Percentiles rank a stretch among this genome's conserved stretches.
Conservation (phyloP, 2,113 vertebrate species). For the Octodon degus region DNA sequence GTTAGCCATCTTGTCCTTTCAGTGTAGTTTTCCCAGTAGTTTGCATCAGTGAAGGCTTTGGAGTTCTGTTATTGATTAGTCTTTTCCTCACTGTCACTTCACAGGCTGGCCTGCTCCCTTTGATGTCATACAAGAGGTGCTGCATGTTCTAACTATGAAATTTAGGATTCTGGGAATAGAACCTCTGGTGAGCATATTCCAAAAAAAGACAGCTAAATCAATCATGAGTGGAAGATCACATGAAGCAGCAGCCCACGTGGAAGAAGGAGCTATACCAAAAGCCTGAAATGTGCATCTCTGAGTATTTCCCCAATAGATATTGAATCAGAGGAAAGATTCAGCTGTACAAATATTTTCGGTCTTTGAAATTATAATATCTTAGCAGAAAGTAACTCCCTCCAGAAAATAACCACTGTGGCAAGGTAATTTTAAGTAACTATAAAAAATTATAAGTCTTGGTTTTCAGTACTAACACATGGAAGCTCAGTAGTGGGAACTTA, state of each 20-base stretch:
- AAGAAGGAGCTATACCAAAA: slow-evolving; percentile 68
- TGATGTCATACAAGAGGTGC: slow-evolving; percentile 67
- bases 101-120: slow-evolving; percentile 15
- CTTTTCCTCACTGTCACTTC: slow-evolving; percentile 63
- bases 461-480: not conserved
- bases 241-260: slow-evolving; percentile 61
- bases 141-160: slow-evolving; percentile 79
- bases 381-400: not conserved
- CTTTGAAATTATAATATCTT: slow-evolving; percentile 23
- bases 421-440: slow-evolving; percentile 30
- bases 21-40: not conserved
- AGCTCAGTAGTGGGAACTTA: not conserved
- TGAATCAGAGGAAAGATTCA: not conserved
- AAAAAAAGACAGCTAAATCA: slow-evolving; percentile 79
- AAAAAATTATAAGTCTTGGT: not conserved
- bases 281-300: slow-evolving; percentile 73
- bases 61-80: not conserved
- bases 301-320: slow-evolving; percentile 75
- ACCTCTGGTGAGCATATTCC: slow-evolving; percentile 83
- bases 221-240: slow-evolving; percentile 73
- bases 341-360: slow-evolving; percentile 56
- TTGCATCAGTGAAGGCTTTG: not conserved
- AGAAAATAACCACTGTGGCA: not conserved
- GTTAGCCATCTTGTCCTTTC: not conserved
- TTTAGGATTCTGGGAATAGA: slow-evolving; percentile 80